These are phyloP conservation scores for Gandaritis pyraliata DNA, from an alignment of 2,888 invertebrate species.

Conservation along the genomic window DNA sequence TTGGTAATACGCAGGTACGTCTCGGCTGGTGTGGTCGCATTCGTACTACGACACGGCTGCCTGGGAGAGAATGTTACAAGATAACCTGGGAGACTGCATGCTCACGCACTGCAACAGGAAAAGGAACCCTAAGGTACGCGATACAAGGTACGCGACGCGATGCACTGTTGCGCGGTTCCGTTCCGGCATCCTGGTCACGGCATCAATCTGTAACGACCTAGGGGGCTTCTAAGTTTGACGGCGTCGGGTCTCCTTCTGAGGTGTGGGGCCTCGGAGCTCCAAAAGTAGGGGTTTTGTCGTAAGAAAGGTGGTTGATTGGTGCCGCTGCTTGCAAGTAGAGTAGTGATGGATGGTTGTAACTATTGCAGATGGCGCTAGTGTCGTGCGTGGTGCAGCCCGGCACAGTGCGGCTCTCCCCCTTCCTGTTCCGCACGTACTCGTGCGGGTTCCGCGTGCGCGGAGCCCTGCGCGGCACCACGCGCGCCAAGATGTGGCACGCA, in stretches of 20 bases:
- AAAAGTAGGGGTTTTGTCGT: no score
- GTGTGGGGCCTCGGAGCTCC: no score
- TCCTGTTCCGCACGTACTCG: constrained; percentile 94
- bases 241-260: no score
- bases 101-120: constrained; percentile 83
- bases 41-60: constrained; percentile 94
- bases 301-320: no score
- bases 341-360: no score
- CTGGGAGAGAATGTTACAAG: constrained; percentile 91
- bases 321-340: no score
- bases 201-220: no score
- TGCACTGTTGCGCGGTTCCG: background rate
- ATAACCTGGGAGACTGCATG: constrained; percentile 85
- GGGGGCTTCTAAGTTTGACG: no score
- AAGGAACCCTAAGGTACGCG: constrained; percentile 64
- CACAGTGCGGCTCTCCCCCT: constrained; percentile 88
- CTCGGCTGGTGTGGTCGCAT: constrained; percentile 92
- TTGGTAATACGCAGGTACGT: constrained; percentile 82
- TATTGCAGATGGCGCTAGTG: constrained; percentile 89
- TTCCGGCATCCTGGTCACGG: no score
- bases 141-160: background rate
- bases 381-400: constrained; percentile 90
- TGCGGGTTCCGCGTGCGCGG: constrained; percentile 88
- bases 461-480: constrained; percentile 88
- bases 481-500: constrained; percentile 92